A percentile compares a stretch with the other conserved stretches of the same genome.
phyloP scores from a whole-genome alignment of 2,888 invertebrate genomes.

The Dasysyrphus tricinctus region DNA sequence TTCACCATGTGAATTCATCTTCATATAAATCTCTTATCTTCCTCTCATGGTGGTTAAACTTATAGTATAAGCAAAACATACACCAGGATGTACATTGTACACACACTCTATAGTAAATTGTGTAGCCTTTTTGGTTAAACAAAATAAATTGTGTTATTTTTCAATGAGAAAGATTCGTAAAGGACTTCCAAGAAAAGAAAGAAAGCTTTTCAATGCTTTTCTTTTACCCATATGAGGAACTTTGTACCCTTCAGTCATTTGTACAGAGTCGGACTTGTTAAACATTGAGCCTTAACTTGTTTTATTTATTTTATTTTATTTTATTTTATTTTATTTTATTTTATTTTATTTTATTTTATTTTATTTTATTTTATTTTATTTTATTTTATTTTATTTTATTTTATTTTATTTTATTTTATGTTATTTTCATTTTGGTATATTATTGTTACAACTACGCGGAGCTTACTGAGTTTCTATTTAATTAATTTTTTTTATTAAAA shows the following conservation, averaged over 20 bases:
- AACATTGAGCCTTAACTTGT: not conserved
- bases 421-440: no score
- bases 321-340: no score
- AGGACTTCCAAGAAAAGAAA: conserved; percentile 20
- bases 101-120: not conserved
- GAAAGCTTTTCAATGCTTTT: conserved; percentile 23
- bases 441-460: no score
- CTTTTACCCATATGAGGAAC: not conserved
- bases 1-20: conserved; percentile 27
- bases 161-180: conserved; percentile 48
- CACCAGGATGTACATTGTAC: not conserved
- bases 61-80: not conserved
- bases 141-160: conserved; percentile 64
- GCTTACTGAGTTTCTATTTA: no score
- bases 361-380: no score
- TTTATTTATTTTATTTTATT: no score
- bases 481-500: no score
- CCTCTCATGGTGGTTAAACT: conserved; percentile 5
- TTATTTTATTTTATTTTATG: no score
- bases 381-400: no score
- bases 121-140: conserved; percentile 43
- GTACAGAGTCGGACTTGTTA: not conserved
- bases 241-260: not conserved
- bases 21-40: conserved; percentile 37
- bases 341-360: no score